Conservation (phyloP, 2,797 vertebrate genomes). For the Sebastes itinus region DNA sequence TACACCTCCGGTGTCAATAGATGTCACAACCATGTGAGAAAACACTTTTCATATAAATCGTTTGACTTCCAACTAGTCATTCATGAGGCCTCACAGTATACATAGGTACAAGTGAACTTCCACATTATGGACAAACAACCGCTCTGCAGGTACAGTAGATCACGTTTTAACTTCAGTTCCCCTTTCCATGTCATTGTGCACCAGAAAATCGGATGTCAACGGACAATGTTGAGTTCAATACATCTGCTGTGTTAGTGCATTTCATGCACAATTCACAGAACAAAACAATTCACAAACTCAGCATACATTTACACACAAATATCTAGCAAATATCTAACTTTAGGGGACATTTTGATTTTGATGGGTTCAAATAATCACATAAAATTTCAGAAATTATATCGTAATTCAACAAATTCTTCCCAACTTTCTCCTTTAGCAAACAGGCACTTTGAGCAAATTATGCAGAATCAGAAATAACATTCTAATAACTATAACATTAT, state of each 20-base stretch:
- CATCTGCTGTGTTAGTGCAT: background rate
- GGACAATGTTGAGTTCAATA: background rate
- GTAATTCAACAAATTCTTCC: background rate
- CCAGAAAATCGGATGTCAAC: background rate
- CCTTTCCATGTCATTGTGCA: slow-evolving; percentile 9
- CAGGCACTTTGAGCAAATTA: background rate
- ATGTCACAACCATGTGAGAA: slow-evolving; percentile 15
- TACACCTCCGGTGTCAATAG: slow-evolving; percentile 11
- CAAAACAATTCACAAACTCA: background rate
- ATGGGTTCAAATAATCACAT: background rate
- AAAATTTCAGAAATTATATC: background rate
- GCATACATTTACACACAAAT: background rate
- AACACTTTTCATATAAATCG: slow-evolving; percentile 6
- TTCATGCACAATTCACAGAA: background rate
- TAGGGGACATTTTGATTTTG: background rate
- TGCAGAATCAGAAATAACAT: background rate
- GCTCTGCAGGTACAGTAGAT: slow-evolving; percentile 21
- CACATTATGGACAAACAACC: slow-evolving; percentile 31
- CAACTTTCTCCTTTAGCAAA: background rate
- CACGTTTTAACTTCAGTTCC: slow-evolving; percentile 21
- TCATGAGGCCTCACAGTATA: background rate
- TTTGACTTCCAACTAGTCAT: slow-evolving; percentile 40
- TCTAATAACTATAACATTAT: background rate
- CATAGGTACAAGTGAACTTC: slow-evolving; percentile 42
- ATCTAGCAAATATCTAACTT: background rate